A percentile compares a stretch with the other conserved stretches of the same genome.
These are phyloP conservation scores for Papilio demoleus DNA, from an alignment of 2,888 invertebrate genomes.

Conservation along the genomic window DNA sequence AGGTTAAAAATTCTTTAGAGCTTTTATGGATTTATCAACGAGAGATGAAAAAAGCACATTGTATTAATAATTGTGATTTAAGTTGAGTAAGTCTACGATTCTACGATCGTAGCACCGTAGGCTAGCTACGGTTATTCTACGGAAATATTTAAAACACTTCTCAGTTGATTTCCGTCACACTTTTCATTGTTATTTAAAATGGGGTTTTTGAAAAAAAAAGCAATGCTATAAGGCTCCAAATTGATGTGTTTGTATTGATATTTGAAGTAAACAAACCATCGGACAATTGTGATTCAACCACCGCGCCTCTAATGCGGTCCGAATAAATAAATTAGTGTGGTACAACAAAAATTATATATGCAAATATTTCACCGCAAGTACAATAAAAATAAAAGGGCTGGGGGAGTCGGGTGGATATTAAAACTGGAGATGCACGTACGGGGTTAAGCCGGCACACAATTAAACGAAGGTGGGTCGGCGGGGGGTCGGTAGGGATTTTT, in stretches of 20 bases:
- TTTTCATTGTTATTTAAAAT: no score
- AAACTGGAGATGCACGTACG: constrained; percentile 70
- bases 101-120: background rate
- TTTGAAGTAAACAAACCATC: constrained; percentile 11
- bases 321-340: constrained; percentile 53
- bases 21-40: no score
- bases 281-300: constrained; percentile 24
- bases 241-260: background rate
- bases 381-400: constrained; percentile 71
- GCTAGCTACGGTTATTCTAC: background rate
- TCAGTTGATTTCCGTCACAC: no score
- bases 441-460: constrained; percentile 53
- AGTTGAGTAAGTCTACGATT: background rate
- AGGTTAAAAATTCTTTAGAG: background rate
- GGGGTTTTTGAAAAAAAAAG: no score
- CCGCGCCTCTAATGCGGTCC: constrained; percentile 32
- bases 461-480: constrained; percentile 63
- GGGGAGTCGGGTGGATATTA: constrained; percentile 67
- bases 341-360: constrained; percentile 51
- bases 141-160: background rate
- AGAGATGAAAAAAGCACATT: no score
- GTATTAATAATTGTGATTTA: no score
- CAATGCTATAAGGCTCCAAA: no score
- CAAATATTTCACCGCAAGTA: constrained; percentile 66
- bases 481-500: constrained; percentile 57